phyloP scores from a whole-genome alignment of 2,888 invertebrate species.

The Eupsilia transversa region DNA sequence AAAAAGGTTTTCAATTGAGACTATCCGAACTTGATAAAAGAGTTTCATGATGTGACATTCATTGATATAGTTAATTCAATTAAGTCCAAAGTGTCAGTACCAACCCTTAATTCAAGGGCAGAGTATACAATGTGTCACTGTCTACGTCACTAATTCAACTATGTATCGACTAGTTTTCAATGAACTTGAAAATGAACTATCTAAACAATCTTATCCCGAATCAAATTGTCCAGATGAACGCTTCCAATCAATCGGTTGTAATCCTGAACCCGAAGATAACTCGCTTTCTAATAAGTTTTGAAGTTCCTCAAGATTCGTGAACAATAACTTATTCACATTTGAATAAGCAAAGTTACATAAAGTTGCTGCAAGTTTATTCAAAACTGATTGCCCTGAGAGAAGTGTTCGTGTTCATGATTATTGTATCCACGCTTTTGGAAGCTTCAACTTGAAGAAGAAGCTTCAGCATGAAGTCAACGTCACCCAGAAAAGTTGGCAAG shows the following conservation, averaged over 20 bases:
- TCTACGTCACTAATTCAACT: constrained; percentile 36
- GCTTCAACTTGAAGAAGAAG: constrained; percentile 19
- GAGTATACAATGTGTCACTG: constrained; percentile 25
- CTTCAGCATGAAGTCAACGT: constrained; percentile 15
- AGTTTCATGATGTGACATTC: background rate
- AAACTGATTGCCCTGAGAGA: background rate
- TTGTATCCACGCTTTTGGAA: background rate
- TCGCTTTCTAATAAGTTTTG: constrained; percentile 12
- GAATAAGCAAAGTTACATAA: constrained; percentile 25
- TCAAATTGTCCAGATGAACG: constrained; percentile 11
- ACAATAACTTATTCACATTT: constrained; percentile 17
- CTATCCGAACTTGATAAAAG: background rate
- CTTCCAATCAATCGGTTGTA: background rate
- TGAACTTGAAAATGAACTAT: constrained; percentile 27
- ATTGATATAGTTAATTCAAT: constrained; percentile 21
- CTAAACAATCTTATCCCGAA: constrained; percentile 10
- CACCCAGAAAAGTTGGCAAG: constrained; percentile 24
- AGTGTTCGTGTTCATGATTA: constrained; percentile 22
- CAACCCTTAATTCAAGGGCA: constrained; percentile 47
- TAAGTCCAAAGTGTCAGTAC: constrained; percentile 38
- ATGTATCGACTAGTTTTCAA: constrained; percentile 1
- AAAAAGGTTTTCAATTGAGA: background rate
- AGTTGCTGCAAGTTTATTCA: constrained; percentile 9
- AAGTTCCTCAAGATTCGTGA: background rate
- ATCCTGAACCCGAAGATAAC: constrained; percentile 16